phyloP scores from a whole-genome alignment of 2,113 vertebrate species.

The Pampusana beccarii region DNA sequence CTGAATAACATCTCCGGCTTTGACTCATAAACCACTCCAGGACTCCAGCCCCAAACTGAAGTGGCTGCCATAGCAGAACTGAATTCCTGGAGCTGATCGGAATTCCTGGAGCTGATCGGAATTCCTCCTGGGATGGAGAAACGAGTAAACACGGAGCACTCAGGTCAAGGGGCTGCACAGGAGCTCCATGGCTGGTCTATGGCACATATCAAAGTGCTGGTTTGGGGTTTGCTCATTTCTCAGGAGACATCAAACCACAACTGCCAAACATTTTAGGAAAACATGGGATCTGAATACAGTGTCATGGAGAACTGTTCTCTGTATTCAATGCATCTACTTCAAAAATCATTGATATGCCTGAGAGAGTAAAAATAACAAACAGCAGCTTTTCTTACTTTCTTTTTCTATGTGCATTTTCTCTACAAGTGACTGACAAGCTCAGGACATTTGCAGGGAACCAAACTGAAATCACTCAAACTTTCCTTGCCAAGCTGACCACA shows the following conservation, averaged over 20 bases:
- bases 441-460: background rate
- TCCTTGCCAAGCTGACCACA: too few relatives aligned
- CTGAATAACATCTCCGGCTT: background rate
- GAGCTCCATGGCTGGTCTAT: accelerated
- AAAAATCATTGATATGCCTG: background rate
- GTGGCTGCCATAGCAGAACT: accelerated
- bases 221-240: background rate
- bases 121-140: background rate
- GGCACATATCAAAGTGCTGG: accelerated
- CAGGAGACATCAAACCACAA: background rate
- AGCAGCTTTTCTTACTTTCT: background rate
- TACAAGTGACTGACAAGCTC: background rate
- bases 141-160: accelerated
- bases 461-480: too few relatives aligned
- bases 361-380: background rate
- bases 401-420: background rate
- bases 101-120: background rate
- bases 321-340: background rate
- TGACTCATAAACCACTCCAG: background rate
- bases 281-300: background rate
- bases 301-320: background rate
- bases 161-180: accelerated
- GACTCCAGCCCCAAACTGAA: background rate
- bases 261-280: background rate
- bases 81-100: background rate